Conservation (phyloP, 2,888 invertebrate genomes). For the Beris morrisii region DNA sequence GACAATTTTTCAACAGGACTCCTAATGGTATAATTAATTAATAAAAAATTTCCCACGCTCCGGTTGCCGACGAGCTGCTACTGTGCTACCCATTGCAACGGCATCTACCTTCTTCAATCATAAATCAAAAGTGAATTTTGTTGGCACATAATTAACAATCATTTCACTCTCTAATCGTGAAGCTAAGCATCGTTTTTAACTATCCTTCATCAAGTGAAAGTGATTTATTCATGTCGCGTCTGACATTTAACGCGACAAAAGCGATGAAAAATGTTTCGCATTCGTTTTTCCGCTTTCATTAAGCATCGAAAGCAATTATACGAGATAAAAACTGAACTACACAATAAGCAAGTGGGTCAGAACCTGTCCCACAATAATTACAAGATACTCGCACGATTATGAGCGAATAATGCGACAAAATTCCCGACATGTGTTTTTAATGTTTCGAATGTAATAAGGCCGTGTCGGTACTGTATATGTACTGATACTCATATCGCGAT, state of each 20-base stretch:
- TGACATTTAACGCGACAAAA: slow-evolving; percentile 29
- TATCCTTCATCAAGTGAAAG: slow-evolving; percentile 18
- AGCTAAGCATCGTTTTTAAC: too few relatives aligned
- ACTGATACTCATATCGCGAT: not conserved
- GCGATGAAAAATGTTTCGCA: slow-evolving; percentile 4
- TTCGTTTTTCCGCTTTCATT: not conserved
- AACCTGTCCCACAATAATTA: slow-evolving; percentile 30
- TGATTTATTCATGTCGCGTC: slow-evolving; percentile 17
- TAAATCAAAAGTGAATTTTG: too few relatives aligned
- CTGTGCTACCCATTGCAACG: too few relatives aligned
- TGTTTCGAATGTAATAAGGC: slow-evolving; percentile 25
- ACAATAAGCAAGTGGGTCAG: slow-evolving; percentile 31
- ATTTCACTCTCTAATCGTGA: too few relatives aligned
- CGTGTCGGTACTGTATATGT: not conserved
- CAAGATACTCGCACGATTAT: slow-evolving; percentile 31
- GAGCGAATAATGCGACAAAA: slow-evolving; percentile 27
- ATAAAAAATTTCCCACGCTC: too few relatives aligned
- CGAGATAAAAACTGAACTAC: slow-evolving; percentile 20
- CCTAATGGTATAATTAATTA: too few relatives aligned
- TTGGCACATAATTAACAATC: too few relatives aligned
- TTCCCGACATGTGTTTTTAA: slow-evolving; percentile 30
- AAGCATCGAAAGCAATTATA: not conserved
- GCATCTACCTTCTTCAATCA: too few relatives aligned
- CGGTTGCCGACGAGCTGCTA: too few relatives aligned
- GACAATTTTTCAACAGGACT: too few relatives aligned